A percentile compares a stretch with the other conserved stretches of the same genome.
These are phyloP conservation scores for Lamellibrachia satsuma DNA, from an alignment of 2,888 invertebrate genomes.

Conservation along the genomic window DNA sequence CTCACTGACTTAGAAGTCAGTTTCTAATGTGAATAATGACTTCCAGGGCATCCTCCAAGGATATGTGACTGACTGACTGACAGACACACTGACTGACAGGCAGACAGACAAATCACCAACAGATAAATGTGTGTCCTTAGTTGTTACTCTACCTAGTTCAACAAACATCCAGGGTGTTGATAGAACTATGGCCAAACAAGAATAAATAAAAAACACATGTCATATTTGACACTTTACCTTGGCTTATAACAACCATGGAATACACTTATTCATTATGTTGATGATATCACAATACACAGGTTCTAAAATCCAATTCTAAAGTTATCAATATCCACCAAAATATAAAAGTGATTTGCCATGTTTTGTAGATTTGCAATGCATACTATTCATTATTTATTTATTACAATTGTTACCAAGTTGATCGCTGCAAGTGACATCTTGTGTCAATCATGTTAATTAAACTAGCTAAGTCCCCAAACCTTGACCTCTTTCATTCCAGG, in stretches of 20 bases:
- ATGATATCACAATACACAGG: too few species aligned
- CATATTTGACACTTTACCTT: too few species aligned
- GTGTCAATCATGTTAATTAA: too few species aligned
- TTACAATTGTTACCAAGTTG: too few species aligned
- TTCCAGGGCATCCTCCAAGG: neutral
- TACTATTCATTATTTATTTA: neutral
- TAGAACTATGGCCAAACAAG: neutral
- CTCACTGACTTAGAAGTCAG: neutral
- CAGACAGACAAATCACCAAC: neutral
- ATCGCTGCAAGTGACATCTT: too few species aligned
- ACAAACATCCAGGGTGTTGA: neutral
- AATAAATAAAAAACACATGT: neutral
- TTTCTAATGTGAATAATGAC: neutral
- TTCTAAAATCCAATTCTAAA: neutral
- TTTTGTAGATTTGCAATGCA: neutral
- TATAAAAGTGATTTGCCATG: neutral
- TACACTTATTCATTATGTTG: too few species aligned
- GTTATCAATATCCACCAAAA: neutral
- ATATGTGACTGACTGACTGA: neutral
- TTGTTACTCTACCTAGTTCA: neutral
- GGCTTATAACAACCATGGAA: too few species aligned
- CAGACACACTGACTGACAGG: neutral
- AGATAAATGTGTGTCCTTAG: constrained; percentile 1
- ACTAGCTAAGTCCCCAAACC: too few species aligned
- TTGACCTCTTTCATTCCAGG: too few species aligned